phyloP scores from a whole-genome alignment of 2,113 vertebrate genomes.

The Onychostruthus taczanowskii region DNA sequence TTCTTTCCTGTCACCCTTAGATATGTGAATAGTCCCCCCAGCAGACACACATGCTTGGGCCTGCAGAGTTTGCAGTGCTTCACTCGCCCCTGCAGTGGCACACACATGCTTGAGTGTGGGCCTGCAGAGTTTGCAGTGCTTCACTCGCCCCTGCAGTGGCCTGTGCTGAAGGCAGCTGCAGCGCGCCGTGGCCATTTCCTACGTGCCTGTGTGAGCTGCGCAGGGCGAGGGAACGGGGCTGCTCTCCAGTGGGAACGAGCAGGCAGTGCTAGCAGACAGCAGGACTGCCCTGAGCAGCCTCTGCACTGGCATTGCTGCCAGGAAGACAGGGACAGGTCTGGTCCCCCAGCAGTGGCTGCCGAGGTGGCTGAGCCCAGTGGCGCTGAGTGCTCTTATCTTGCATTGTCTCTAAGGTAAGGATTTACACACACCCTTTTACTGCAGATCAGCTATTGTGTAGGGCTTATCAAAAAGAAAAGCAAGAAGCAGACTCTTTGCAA shows the following conservation, averaged over 20 bases:
- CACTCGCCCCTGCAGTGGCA: too few species aligned
- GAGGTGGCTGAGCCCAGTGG: neutral
- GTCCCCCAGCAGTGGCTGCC: neutral
- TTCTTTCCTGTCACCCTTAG: neutral
- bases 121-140: neutral
- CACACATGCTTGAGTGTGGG: neutral
- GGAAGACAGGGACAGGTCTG: neutral
- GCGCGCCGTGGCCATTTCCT: neutral
- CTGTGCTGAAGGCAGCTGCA: neutral
- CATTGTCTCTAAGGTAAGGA: neutral
- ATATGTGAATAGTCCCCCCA: neutral
- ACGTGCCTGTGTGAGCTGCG: neutral
- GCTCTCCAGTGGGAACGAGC: neutral
- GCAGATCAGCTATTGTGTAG: neutral
- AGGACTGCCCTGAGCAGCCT: neutral
- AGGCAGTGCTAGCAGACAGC: neutral
- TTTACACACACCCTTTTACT: neutral
- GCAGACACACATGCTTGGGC: neutral
- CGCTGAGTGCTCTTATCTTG: neutral
- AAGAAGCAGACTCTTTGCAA: neutral
- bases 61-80: neutral
- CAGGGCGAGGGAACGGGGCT: neutral
- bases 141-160: neutral
- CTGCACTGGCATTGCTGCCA: neutral
- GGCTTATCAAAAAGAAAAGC: neutral